Base-by-base conservation (phyloP, 35 echinoderm and acorn worm species). In the Stichopus chloronotus region DNA sequence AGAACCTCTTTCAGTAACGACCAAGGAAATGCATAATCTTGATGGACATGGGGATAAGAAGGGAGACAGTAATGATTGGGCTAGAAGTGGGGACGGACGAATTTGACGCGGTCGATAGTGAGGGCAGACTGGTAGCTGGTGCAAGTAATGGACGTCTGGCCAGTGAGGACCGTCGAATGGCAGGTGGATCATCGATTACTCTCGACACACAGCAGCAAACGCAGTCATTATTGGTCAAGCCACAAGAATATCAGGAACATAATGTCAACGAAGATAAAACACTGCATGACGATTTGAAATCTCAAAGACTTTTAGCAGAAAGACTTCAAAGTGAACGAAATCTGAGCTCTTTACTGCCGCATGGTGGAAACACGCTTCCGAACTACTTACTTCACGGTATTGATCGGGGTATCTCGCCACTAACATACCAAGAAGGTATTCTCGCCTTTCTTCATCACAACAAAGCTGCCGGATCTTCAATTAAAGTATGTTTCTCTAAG, bases 371-470 rank as follows among this genome's bases (percentile, higher is more conserved):
- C 17, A 89, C 87, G 5, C 52, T 89, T n/a, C 87, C 87, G 1
- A 89, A 89, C 55, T 72, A 63, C 71, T 16, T 89, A 7, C 57
- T 63, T 8, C n/a, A 71, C 19, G 87, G 87, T 4, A 72, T 65
- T 8, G 30, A 13, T 52, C 24, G 9, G 7, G 87, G 87, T 0
- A 8, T 89, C 30, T 24, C 13, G 52, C 87, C 87, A 6, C 21
- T 17, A 43, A 7, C 65, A 19, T 89, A 89, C 21, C 59, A 71
- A 61, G 52, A 89, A 19, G 87, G 87, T 71, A 54, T 89, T 9
- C 43, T 89, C 4, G 23, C 60, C 11, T 89, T 89, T 55, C 87
- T 89, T 53, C 87, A 89, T 55, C 87, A 89, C 65, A 89, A 89
- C 54, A 89, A 89, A 19, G 87, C 87, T 1, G 87, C 87, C 19